Evolutionary conservation across 2,113 vertebrate genomes (phyloP).

Genomic region (Sander lucioperca): DNA sequence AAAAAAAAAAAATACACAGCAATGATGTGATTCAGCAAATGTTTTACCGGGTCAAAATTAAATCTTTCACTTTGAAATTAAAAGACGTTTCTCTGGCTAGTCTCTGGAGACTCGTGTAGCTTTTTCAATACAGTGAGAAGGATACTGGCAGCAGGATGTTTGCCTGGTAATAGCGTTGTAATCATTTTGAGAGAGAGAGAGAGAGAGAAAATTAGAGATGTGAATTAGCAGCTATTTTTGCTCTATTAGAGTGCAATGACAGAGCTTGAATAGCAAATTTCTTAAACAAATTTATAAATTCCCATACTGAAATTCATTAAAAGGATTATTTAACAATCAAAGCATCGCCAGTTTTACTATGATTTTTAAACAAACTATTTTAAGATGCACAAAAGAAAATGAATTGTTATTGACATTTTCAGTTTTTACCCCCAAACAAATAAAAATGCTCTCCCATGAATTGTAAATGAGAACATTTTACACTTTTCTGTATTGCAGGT

Average conservation of each 20-base stretch:
- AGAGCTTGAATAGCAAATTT: conserved; percentile 31
- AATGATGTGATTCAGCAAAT: conserved; percentile 72
- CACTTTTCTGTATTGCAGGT: conserved; percentile 23
- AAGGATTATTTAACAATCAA: conserved; percentile 17
- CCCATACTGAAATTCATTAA: conserved; percentile 27
- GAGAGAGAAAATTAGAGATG: conserved; percentile 46
- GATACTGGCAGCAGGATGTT: conserved; percentile 67
- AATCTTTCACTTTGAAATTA: conserved; percentile 75
- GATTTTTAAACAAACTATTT: conserved; percentile 20
- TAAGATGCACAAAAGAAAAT: conserved; percentile 1
- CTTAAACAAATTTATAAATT: conserved; percentile 25
- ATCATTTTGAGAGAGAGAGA: conserved; percentile 51
- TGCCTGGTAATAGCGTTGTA: conserved; percentile 68
- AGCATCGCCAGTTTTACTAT: conserved; percentile 6
- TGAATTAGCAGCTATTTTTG: conserved; percentile 71
- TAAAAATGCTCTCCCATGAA: conserved; percentile 3
- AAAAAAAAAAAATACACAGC: conserved; percentile 28
- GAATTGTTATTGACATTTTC: conserved; percentile 3
- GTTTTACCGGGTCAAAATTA: conserved; percentile 71
- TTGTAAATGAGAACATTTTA: conserved; percentile 20
- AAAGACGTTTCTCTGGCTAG: conserved; percentile 64
- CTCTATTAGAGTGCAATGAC: conserved; percentile 58
- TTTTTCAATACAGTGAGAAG: conserved; percentile 68
- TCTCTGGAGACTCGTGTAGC: conserved; percentile 67
- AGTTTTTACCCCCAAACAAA: conserved; percentile 30